Base-by-base conservation (phyloP, 2,888 invertebrate species). In the Nematopogon swammerdamellus region DNA sequence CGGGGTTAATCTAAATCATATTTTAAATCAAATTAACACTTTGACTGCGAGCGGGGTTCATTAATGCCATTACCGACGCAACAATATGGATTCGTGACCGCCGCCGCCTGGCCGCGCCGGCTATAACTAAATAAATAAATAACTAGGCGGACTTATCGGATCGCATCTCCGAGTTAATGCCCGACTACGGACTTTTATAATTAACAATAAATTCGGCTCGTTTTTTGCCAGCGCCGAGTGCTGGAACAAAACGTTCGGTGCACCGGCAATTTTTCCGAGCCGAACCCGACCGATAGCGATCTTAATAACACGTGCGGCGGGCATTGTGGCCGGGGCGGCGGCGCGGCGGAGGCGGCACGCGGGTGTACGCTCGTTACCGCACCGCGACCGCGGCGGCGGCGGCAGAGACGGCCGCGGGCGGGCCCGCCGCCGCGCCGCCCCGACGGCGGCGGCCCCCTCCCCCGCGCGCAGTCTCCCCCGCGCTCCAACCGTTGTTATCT, bases 21-120 rank as follows among this genome's bases (percentile, higher is more conserved):
- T 76, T 79, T 77, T 73, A 76, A 77, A 77, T 77, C 74, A 75
- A 79, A 79, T 77, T 79, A 79, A 79, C 77, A 79, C 77, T 76
- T 77, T 75, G 73, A 77, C 73, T 79, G 77, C 72, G 70, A 75
- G 72, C 71, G 71, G 74, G 70, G 77, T 77, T 74, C 76, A 72
- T 75, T 75, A 73, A 73, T 73, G 72, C 67, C 70, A 74, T 76
- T 74, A 75, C 67, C 64, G 63, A 25, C 72, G 71, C 72, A 74
- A 76, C 76, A 77, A 77, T 75, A 76, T 72, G 70, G 68, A 72
- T 65, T 76, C 77, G 75, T 77, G 77, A 75, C 75, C 73, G n/a
- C 70, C 68, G 57, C 63, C 65, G n/a, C n/a, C n/a, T n/a, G n/a
- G 67, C 25, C 25, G 25, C 4, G 8, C 5, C 25, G 65, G 68